Percentiles rank a stretch among this genome's conserved stretches.
Conservation (phyloP, 2,797 vertebrate species). For the Silurus aristotelis region DNA sequence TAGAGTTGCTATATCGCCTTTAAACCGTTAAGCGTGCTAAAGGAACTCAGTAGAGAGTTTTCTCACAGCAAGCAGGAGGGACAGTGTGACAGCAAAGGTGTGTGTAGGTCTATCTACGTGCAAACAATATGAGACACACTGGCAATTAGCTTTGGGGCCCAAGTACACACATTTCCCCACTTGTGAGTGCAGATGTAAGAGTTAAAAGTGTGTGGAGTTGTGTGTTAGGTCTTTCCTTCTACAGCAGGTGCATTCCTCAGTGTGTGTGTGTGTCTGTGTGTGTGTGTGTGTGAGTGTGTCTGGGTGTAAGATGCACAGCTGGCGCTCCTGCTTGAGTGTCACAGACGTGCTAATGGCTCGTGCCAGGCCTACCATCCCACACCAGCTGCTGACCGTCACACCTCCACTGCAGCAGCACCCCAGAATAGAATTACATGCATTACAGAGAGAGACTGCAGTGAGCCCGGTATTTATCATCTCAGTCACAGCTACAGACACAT, state of each 20-base stretch:
- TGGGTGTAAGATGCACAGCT: constrained; percentile 63
- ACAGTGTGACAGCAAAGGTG: constrained; percentile 39
- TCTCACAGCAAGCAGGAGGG: constrained; percentile 30
- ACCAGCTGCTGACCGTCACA: constrained; percentile 79
- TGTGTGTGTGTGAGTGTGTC: constrained; percentile 51
- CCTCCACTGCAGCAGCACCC: constrained; percentile 46
- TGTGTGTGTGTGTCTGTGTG: constrained; percentile 15
- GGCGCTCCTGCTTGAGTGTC: constrained; percentile 72
- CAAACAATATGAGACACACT: constrained; percentile 24
- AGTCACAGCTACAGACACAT: constrained; percentile 19
- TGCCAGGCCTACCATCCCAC: constrained; percentile 67
- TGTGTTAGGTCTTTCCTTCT: constrained; percentile 26
- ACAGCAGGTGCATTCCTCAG: constrained; percentile 14
- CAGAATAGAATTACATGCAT: constrained; percentile 50
- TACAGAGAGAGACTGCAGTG: constrained; percentile 33
- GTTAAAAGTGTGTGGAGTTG: background rate
- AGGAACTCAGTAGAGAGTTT: constrained; percentile 2
- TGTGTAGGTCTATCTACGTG: constrained; percentile 27
- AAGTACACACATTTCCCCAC: constrained; percentile 29
- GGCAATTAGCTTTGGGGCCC: constrained; percentile 27
- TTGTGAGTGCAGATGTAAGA: constrained; percentile 29
- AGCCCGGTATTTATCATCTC: constrained; percentile 15
- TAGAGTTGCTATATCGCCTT: constrained; percentile 5
- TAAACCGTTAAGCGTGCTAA: constrained; percentile 41
- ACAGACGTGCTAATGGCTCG: constrained; percentile 80